These are phyloP conservation scores for Chiridota heheva DNA, from an alignment of 35 echinoderm and acorn worm species.

Conservation along the genomic window DNA sequence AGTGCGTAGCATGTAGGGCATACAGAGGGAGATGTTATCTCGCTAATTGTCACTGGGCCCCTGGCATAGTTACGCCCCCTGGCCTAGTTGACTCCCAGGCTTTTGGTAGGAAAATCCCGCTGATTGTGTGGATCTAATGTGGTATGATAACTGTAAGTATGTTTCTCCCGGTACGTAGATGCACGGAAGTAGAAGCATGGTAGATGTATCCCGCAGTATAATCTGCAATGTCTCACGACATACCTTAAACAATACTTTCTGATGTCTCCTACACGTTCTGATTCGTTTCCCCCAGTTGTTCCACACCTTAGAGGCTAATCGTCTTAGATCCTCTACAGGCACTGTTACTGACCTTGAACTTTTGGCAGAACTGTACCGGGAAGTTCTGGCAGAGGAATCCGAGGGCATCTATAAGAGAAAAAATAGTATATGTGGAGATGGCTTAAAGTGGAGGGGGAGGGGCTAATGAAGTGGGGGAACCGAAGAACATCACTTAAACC, in stretches of 20 bases:
- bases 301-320: conserved; percentile 12
- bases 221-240: not conserved
- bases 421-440: no score
- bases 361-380: conserved; percentile 39
- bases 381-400: not conserved
- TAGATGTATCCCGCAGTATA: not conserved
- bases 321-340: not conserved
- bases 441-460: no score
- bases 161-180: not conserved
- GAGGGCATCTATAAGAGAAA: no score
- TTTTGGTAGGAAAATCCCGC: not conserved
- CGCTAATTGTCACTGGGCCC: no score
- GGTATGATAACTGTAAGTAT: not conserved
- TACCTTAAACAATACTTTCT: not conserved
- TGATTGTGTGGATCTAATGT: not conserved
- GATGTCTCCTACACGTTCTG: not conserved
- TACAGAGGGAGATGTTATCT: no score
- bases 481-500: no score
- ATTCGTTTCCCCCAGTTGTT: conserved; percentile 20
- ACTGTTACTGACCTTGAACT: conserved; percentile 2
- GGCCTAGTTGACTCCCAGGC: no score
- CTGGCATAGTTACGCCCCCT: no score
- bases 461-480: no score
- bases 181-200: not conserved
- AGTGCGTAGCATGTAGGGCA: no score